These are phyloP conservation scores for Colletes gigas DNA, from an alignment of 1,140 invertebrate genomes.

Conservation along the genomic window DNA sequence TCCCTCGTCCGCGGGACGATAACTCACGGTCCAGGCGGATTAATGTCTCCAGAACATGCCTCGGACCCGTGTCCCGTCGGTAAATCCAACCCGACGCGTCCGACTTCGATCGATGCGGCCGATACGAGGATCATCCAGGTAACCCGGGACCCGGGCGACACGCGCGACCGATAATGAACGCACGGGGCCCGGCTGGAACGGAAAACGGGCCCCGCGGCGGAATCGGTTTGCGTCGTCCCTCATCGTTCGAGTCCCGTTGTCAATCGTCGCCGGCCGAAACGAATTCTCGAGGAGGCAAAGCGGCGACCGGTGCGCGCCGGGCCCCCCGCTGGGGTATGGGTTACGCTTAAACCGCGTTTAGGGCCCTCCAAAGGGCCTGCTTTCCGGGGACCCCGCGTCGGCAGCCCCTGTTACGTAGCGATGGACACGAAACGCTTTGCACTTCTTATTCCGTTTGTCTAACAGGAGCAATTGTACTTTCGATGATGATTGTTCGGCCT, in stretches of 20 bases:
- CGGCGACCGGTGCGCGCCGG: background rate
- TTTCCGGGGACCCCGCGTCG: slow-evolving; percentile 38
- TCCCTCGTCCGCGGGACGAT: background rate
- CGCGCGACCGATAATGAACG: slow-evolving; percentile 42
- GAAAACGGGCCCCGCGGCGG: slow-evolving; percentile 19
- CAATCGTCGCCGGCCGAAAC: slow-evolving; percentile 41
- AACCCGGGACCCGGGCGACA: slow-evolving; percentile 3
- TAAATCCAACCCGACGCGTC: slow-evolving; percentile 29
- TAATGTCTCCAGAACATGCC: slow-evolving; percentile 18
- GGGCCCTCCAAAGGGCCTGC: slow-evolving; percentile 56
- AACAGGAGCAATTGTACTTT: too few species aligned
- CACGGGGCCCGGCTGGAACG: background rate
- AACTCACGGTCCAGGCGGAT: slow-evolving; percentile 7
- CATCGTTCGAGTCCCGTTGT: slow-evolving; percentile 40
- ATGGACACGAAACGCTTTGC: background rate
- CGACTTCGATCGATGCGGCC: slow-evolving; percentile 16
- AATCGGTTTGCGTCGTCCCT: slow-evolving; percentile 4
- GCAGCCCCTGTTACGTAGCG: slow-evolving; percentile 19
- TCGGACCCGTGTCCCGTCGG: slow-evolving; percentile 4
- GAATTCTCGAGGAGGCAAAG: slow-evolving; percentile 37
- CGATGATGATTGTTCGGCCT: too few species aligned
- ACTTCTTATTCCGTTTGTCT: background rate
- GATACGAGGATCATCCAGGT: slow-evolving; percentile 27
- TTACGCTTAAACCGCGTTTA: slow-evolving; percentile 76
- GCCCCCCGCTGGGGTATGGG: slow-evolving; percentile 72